Evolutionary conservation across 2,888 invertebrate genomes (phyloP).

Genomic region (Eupithecia exiguata): DNA sequence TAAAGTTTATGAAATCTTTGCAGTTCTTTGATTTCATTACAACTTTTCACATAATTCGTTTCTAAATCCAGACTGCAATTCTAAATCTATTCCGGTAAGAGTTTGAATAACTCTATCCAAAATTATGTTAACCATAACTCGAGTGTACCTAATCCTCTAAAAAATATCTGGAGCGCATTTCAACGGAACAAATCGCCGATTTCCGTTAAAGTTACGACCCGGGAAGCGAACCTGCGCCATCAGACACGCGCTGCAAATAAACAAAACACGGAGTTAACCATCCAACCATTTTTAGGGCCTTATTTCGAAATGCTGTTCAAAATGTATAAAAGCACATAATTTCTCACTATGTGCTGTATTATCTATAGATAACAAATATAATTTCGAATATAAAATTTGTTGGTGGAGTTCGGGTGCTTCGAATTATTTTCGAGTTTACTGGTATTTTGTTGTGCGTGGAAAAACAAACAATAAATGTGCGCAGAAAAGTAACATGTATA

Average conservation of each 20-base stretch:
- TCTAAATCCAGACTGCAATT: neutral
- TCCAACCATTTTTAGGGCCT: constrained; percentile 24
- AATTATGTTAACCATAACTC: constrained; percentile 31
- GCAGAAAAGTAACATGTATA: neutral
- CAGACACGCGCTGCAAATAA: constrained; percentile 62
- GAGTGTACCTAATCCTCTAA: constrained; percentile 27
- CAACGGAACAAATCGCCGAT: constrained; percentile 40
- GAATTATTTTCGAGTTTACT: neutral
- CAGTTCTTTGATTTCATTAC: neutral
- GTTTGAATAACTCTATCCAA: constrained; percentile 20
- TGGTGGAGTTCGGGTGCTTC: neutral
- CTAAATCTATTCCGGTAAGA: constrained; percentile 13
- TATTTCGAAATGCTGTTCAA: constrained; percentile 14
- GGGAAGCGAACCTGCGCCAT: constrained; percentile 69
- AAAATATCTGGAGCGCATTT: constrained; percentile 35
- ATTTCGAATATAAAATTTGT: neutral
- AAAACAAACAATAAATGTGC: neutral
- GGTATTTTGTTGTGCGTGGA: neutral
- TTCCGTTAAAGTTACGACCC: constrained; percentile 64
- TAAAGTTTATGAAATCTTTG: neutral
- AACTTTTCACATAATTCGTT: neutral
- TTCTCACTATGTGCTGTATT: neutral
- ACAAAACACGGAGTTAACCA: constrained; percentile 42
- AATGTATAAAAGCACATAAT: constrained; percentile 18
- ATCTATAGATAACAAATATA: neutral